phyloP scores from a whole-genome alignment of 2,888 invertebrate genomes.

The Cantharis flavilabris region DNA sequence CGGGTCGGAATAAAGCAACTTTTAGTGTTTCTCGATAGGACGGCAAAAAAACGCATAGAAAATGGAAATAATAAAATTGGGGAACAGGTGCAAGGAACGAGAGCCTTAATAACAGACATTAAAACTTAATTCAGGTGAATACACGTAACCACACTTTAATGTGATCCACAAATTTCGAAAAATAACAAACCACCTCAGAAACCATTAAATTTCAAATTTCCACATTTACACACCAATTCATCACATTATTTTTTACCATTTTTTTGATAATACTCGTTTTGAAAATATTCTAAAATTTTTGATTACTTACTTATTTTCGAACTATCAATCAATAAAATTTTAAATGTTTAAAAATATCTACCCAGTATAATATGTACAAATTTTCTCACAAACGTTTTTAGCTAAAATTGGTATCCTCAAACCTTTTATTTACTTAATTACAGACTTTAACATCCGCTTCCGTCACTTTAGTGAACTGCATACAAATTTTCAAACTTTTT shows the following conservation, averaged over 20 bases:
- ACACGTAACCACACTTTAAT: neutral
- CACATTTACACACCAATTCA: neutral
- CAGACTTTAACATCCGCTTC: constrained; percentile 30
- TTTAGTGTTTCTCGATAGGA: neutral
- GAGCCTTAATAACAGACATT: constrained; percentile 3
- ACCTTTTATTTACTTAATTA: constrained; percentile 37
- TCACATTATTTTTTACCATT: neutral
- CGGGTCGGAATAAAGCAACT: neutral
- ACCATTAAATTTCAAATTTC: neutral
- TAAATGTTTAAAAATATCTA: constrained; percentile 7
- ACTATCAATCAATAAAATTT: neutral
- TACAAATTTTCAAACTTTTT: constrained; percentile 57
- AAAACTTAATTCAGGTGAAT: constrained; percentile 7
- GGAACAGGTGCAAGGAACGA: neutral
- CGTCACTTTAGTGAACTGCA: constrained; percentile 34
- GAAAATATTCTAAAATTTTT: neutral
- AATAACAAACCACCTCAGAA: neutral
- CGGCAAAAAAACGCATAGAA: neutral
- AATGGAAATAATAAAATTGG: neutral
- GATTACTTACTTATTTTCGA: neutral
- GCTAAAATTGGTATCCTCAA: constrained; percentile 24
- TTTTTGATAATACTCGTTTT: neutral
- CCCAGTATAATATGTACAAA: constrained; percentile 10
- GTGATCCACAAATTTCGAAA: neutral
- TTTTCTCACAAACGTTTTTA: constrained; percentile 14